phyloP scores from a whole-genome alignment of 2,113 vertebrate species.

The Madoqua kirkii region DNA sequence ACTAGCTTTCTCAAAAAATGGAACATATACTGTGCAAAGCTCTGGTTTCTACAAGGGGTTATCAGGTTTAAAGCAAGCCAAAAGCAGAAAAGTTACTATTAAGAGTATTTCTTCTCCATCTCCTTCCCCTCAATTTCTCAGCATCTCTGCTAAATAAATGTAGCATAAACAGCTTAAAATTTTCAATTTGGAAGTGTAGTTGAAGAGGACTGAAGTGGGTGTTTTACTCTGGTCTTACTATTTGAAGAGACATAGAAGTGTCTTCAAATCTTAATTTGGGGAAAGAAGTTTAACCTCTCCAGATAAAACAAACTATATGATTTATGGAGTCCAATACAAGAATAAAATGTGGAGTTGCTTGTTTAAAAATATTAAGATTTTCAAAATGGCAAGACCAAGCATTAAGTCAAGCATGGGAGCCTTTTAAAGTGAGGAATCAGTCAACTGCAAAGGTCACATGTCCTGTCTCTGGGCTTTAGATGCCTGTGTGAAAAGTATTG shows the following conservation, averaged over 20 bases:
- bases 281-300: neutral
- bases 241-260: neutral
- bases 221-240: neutral
- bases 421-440: neutral
- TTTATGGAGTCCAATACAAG: neutral
- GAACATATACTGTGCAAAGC: neutral
- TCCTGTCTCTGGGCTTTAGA: neutral
- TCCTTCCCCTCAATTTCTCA: neutral
- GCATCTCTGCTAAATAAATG: neutral
- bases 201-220: neutral
- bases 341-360: neutral
- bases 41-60: neutral
- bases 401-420: neutral
- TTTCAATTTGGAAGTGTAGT: neutral
- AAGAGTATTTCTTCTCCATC: neutral
- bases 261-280: neutral
- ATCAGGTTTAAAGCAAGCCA: neutral
- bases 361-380: neutral
- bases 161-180: neutral
- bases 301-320: neutral
- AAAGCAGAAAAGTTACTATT: neutral
- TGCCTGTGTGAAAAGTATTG: neutral
- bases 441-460: neutral
- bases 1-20: neutral
- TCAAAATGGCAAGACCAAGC: neutral